Evolutionary conservation across 2,797 vertebrate species (phyloP), one percentile per base, ranked within the genome.

Genomic region (Cetoscarus ocellatus): DNA sequence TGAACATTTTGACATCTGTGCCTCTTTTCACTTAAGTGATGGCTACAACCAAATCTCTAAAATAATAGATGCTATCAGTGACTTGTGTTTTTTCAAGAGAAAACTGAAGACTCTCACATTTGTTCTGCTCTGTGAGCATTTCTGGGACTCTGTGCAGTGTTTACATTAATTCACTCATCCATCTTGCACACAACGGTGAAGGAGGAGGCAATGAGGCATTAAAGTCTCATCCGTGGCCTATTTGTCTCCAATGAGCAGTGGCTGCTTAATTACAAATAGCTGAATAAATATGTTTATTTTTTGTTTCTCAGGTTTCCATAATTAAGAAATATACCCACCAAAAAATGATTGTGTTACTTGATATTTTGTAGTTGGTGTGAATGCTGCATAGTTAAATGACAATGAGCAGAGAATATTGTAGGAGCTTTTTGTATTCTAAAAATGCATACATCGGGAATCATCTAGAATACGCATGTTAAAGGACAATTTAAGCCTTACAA

Each of bases 201-300:
- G 69, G 86, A 91, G 39, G 81, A 85, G 72, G 81, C 88, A 93
- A 92, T 91, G 91, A 93, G 90, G 80, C 87, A 71, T 91, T 86
- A 65, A 87, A 11, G 73, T 86, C 67, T 70, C 61, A 67, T 72
- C 82, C 80, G 89, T 64, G 85, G 87, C 70, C 79, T 78, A 79
- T 91, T 92, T 83, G 82, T 83, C 75, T 73, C 61, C 82, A 93
- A 86, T 87, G 83, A 92, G 72, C 75, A 83, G 80, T 84, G 80
- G 79, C 71, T 66, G 72, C 78, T 82, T 69, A 43, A 74, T 88
- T 67, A 77, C 67, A 88, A 87, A 82, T 73, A 82, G 67, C 70
- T 75, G 67, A 71, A 67, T 56, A 88, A 77, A 82, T 57, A 60
- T 71, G 74, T 67, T 75, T 19, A 61, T 74, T 67, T 67, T 53